Evolutionary conservation across 1,140 invertebrate species (phyloP), one percentile per base, ranked within the genome.

Genomic region (Sipha flava): DNA sequence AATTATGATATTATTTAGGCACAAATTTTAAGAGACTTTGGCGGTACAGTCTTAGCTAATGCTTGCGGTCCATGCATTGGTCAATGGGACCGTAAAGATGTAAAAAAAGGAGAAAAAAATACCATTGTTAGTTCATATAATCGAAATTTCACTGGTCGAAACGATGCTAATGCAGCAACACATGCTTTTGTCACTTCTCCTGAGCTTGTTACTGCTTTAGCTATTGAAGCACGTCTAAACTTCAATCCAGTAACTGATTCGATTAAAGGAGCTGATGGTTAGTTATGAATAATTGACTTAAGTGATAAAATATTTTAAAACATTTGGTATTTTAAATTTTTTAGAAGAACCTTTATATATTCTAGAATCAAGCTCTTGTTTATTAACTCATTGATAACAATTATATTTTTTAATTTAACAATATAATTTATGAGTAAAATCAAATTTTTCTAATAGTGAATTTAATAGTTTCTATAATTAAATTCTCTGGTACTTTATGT

Each of bases 91-190:
- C 89, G 94, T 62, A 89, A 96, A 85, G 98, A 99, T 86, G 92
- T 98, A 16, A 98, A 98, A 87, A 99, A 99, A 86, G 98, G 98
- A 54, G 97, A 99, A 81, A 99, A 99, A 87, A 99, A 99, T 86
- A 99, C 98, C 2, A 99, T 99, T 85, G 97, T 99, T 29, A 98
- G 95, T 16, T 99, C 98, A 1, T 99, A 99, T 89, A 99, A 99
- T 86, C 89, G 98, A 66, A 99, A 99, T 87, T 99, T 99, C 88
- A 99, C 97, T 64, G 93, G 93, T 40, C 89, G 98, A 83, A 99
- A 99, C 86, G 98, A 99, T 87, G 98, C 97, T 81, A 99, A 99
- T 87, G 97, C 98, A 5, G 95, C 95, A 16, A 99, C 98, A 0
- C 98, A 99, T 86, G 93, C 92, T 81, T 99, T 99, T 86, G 98